Conservation (phyloP, 2,888 invertebrate genomes). For the Drosophila borborema region DNA sequence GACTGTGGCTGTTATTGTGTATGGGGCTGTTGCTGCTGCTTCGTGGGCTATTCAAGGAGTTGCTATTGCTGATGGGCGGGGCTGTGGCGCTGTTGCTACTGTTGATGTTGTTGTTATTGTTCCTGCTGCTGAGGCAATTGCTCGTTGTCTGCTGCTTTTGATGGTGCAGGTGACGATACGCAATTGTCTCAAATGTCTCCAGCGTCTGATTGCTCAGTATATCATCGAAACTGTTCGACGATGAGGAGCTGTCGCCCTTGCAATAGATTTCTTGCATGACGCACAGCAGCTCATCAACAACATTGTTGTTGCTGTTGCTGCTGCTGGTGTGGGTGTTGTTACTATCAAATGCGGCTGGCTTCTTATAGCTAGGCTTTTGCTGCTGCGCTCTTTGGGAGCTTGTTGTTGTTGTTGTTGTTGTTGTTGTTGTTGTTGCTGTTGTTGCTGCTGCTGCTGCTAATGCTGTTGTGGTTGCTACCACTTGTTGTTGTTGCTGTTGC, state of each 20-base stretch:
- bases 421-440: slow-evolving; percentile 37
- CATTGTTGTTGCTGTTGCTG: slow-evolving; percentile 53
- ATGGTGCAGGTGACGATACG: slow-evolving; percentile 77
- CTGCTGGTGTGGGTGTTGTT: slow-evolving; percentile 21
- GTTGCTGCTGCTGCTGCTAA: slow-evolving; percentile 44
- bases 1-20: slow-evolving; percentile 47
- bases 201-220: slow-evolving; percentile 80
- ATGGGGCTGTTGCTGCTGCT: slow-evolving; percentile 53
- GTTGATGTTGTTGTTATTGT: slow-evolving; percentile 26
- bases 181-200: slow-evolving; percentile 84
- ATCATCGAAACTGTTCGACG: slow-evolving; percentile 82
- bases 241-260: slow-evolving; percentile 78
- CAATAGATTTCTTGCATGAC: slow-evolving; percentile 81
- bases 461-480: slow-evolving; percentile 15
- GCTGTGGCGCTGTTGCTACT: slow-evolving; percentile 23
- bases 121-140: slow-evolving; percentile 53
- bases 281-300: slow-evolving; percentile 71
- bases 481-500: slow-evolving; percentile 50
- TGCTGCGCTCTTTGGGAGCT: slow-evolving; percentile 36
- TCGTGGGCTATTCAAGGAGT: slow-evolving; percentile 50
- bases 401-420: slow-evolving; percentile 30
- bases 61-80: slow-evolving; percentile 50
- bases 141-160: slow-evolving; percentile 15
- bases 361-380: slow-evolving; percentile 41
- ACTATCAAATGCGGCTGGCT: slow-evolving; percentile 22